Base-by-base conservation (phyloP, 2,888 invertebrate genomes). In the Trissolcus brochymenae region DNA sequence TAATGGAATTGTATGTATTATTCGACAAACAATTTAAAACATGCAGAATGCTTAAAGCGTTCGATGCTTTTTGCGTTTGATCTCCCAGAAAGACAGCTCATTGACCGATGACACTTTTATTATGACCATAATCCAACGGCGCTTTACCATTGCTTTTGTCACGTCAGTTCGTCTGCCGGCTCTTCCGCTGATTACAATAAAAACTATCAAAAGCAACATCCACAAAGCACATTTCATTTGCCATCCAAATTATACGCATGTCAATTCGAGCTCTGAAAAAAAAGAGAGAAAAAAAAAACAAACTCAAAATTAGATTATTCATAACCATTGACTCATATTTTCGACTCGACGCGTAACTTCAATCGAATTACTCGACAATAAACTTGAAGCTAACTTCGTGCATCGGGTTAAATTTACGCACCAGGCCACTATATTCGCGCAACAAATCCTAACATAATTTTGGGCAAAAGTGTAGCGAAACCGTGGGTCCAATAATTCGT, bases 101-200 rank as follows among this genome's bases (percentile, higher is more conserved):
- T 72, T 72, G 65, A 60, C 65, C 60, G 60, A 59, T 65, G 72
- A 72, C 72, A 72, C 65, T 43, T 65, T 72, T 72, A 55, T 60
- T 72, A 65, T 54, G 54, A 43, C 35, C 54, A 65, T 65, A 72
- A 72, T 65, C 65, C 60, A 50, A 6, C 17, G 59, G 14, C 50
- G 29, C 19, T 51, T 59, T 67, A 0, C 17, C 17, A 11, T 11
- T 11, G 29, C 17, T 56, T 41, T 55, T 67, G 67, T 67, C 41
- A 19, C 46, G 56, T 7, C 49, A n/a, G 46, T 55, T 55, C 49
- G 55, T 56, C 46, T 46, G 50, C 43, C 13, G 35, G 56, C 50
- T 65, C 29, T 56, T n/a, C 55, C 65, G 54, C 25, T 55, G 56
- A 16, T 49, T 56, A 66, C 50, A 66, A 66, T 57, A 41, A 43